A percentile compares a stretch with the other conserved stretches of the same genome.
These are phyloP conservation scores for Gymnoscelis rufifasciata DNA, from an alignment of 2,888 invertebrate species.

Conservation along the genomic window DNA sequence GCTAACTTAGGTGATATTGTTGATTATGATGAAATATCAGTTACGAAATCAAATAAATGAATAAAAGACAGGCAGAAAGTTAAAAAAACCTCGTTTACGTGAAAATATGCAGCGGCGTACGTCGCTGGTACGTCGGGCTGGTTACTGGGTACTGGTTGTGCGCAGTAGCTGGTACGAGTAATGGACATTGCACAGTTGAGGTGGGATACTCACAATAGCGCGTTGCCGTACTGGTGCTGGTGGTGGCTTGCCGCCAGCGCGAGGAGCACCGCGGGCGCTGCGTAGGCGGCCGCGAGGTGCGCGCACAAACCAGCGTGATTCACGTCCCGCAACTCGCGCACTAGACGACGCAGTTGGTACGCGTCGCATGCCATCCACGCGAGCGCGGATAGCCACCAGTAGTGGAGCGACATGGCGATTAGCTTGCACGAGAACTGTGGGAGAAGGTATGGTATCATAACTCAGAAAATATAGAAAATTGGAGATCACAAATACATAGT, in stretches of 20 bases:
- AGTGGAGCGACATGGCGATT: slow-evolving; percentile 93
- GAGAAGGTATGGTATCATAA: not conserved
- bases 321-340: slow-evolving; percentile 96
- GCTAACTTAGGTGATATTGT: too few species aligned
- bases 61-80: too few species aligned
- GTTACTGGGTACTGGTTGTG: too few species aligned
- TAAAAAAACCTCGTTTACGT: too few species aligned
- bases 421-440: slow-evolving; percentile 89
- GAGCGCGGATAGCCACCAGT: slow-evolving; percentile 94
- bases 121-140: too few species aligned
- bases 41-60: too few species aligned
- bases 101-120: too few species aligned
- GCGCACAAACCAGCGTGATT: slow-evolving; percentile 97
- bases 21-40: too few species aligned
- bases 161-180: too few species aligned
- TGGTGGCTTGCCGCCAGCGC: slow-evolving; percentile 94
- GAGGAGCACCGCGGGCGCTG: slow-evolving; percentile 93
- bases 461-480: too few species aligned
- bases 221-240: slow-evolving; percentile 96
- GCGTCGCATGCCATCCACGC: slow-evolving; percentile 96
- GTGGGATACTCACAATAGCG: slow-evolving; percentile 91
- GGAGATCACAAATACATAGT: too few species aligned
- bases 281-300: slow-evolving; percentile 95
- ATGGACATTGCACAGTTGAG: too few species aligned
- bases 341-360: slow-evolving; percentile 94